Evolutionary conservation across 2,113 vertebrate genomes (phyloP).

Genomic region (Lepus timidus): DNA sequence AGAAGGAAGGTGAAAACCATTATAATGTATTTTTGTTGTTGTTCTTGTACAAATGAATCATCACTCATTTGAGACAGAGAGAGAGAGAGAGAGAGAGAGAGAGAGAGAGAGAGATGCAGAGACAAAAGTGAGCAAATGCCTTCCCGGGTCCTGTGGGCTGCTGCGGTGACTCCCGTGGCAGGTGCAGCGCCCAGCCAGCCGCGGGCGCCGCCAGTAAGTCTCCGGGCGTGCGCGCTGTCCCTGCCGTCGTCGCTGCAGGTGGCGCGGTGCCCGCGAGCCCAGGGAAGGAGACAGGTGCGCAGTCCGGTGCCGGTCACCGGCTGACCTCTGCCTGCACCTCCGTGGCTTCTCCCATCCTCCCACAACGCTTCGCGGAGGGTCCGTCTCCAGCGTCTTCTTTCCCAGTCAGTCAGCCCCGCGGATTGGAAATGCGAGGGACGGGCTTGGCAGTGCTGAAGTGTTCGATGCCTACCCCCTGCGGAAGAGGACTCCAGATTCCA

Average conservation of each 20-base stretch:
- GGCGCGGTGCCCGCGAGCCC: not conserved
- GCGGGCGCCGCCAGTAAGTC: too few relatives aligned
- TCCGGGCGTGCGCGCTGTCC: too few relatives aligned
- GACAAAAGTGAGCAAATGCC: not conserved
- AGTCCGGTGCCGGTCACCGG: too few relatives aligned
- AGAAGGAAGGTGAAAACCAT: not conserved
- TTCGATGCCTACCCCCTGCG: too few relatives aligned
- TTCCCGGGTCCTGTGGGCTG: not conserved
- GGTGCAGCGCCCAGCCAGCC: too few relatives aligned
- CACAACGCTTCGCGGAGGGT: not conserved
- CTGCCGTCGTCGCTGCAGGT: too few relatives aligned
- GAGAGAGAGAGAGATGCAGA: not conserved
- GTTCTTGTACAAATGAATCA: slow-evolving; percentile 36
- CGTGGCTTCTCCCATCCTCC: not conserved
- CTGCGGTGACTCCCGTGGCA: rapidly evolving
- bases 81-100: not conserved
- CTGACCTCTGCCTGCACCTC: not conserved
- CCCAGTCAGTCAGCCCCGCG: not conserved
- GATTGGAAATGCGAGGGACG: too few relatives aligned
- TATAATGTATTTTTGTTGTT: not conserved
- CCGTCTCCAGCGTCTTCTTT: not conserved
- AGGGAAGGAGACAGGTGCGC: too few relatives aligned
- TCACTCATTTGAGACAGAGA: not conserved
- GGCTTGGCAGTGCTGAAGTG: too few relatives aligned
- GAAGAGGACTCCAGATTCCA: not conserved